Base-by-base conservation (phyloP, 2,888 invertebrate genomes). In the Campoletis raptor region DNA sequence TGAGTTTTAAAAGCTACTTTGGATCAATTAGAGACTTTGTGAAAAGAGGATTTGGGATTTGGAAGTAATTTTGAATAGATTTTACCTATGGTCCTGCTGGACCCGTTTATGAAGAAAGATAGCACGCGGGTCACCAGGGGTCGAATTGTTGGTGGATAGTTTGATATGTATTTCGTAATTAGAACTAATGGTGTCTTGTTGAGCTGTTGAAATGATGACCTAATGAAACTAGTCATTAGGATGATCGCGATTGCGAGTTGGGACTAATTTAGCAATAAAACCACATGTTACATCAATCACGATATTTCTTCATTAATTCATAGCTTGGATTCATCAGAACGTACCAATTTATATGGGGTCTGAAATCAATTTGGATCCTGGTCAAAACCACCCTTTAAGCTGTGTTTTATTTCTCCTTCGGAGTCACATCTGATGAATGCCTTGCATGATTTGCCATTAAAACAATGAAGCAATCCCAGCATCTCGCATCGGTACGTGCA, bases 311-410 rank as follows among this genome's bases (percentile, higher is more conserved):
- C 52, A 52, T 52, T n/a, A 15, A 10, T 52, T 12, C 15, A 52
- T 52, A 12, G 52, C n/a, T 52, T 5, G 24, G 24, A 24, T 66
- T n/a, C 37, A 12, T 7, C n/a, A 4, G 37, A 61, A 66, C 40
- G 66, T 40, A 61, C 15, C 6, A 61, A 40, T 66, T 66, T 66
- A 37, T 37, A 21, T n/a, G 37, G n/a, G 37, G 61, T 18, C 61
- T 61, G 24, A 61, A 61, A 61, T 24, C 24, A 61, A 40, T 66
- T 66, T 66, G 36, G 66, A 66, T 40, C 37, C 66, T n/a, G 66
- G 36, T 45, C 15, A 66, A 66, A 36, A 66, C 18, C 36, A 66
- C 36, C 37, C 66, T 42, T n/a, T 1, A 42, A 37, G 37, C 37
- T 57, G 1, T 57, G 24, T 30, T 21, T 30, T 36, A 18, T 36